Evolutionary conservation across 2,113 vertebrate species (phyloP), one percentile per base, ranked within the genome.

Genomic region (Eublepharis macularius): DNA sequence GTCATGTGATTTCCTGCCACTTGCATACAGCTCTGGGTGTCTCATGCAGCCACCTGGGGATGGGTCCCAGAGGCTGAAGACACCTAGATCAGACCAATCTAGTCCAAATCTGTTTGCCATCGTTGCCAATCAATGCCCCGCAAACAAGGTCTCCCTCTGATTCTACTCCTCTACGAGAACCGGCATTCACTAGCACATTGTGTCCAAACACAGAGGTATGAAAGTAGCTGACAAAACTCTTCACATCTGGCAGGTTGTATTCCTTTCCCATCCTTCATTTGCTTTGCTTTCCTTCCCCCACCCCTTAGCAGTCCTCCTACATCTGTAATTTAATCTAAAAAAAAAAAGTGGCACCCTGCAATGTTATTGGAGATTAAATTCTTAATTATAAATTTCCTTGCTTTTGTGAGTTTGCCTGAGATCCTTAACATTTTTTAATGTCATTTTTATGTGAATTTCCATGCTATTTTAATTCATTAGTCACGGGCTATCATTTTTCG

Each of bases 381-480:
- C 90, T 87, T 92, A 90, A 94, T 93, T 92, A 93, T 82, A 87
- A 91, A 94, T 93, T 87, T 95, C 92, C 93, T 92, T 92, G 86
- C 91, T 94, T 94, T 95, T 93, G 41, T 92, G 91, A 85, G 76
- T 93, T 92, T 94, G 92, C 92, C 88, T 95, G 87, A 94, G 92
- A 95, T 94, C 89, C 89, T 95, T 95, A 95, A 94, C 90, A 89
- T 86, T 95, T 95, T 79, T 94, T 90, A 93, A 95, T 95, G 94
- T 92, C 91, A 94, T 93, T 95, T 96, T 95, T 60, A 95, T 96
- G 94, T 65, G 94, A 96, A 96, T 97, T 96, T 97, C 95, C 94
- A 95, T 94, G 94, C 95, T 96, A 93, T 96, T 97, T 96, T 96
- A 97, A 96, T 95, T 97, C 95, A 96, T 97, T 96, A 96, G 96